Percentiles rank a stretch among this genome's conserved stretches.
Conservation (phyloP, 2,113 vertebrate species). For the Channa maculata region DNA sequence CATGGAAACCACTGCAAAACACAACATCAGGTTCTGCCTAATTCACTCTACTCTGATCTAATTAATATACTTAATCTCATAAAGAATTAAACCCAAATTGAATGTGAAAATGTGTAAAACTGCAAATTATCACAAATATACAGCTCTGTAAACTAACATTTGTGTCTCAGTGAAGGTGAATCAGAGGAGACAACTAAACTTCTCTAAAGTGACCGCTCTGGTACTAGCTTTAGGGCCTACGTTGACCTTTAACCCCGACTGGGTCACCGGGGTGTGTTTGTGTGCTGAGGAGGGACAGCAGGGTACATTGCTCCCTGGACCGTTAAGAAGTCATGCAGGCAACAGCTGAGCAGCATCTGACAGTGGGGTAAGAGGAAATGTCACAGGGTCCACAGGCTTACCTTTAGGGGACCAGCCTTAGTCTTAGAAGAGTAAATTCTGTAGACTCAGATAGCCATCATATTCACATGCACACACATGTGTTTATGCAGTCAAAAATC, state of each 20-base stretch:
- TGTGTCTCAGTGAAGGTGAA: slow-evolving; percentile 14
- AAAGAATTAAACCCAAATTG: background rate
- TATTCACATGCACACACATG: slow-evolving; percentile 30
- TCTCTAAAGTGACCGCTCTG: slow-evolving; percentile 39
- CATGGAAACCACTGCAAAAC: too few species aligned
- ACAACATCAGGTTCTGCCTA: too few species aligned
- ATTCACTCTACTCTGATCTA: too few species aligned
- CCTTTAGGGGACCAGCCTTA: slow-evolving; percentile 41
- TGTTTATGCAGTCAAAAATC: slow-evolving; percentile 27
- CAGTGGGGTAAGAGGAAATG: slow-evolving; percentile 52
- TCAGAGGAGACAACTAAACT: slow-evolving; percentile 36
- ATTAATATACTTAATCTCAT: background rate
- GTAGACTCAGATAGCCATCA: slow-evolving; percentile 48
- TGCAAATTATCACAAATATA: slow-evolving; percentile 10
- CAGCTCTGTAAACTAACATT: slow-evolving; percentile 12
- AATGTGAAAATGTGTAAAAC: slow-evolving; percentile 9
- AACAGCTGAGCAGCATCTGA: slow-evolving; percentile 60
- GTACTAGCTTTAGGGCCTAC: slow-evolving; percentile 44
- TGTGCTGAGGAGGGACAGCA: slow-evolving; percentile 62
- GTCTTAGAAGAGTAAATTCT: slow-evolving; percentile 27
- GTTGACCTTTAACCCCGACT: slow-evolving; percentile 55
- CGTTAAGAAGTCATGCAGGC: slow-evolving; percentile 62
- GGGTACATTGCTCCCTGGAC: slow-evolving; percentile 67
- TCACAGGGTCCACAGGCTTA: slow-evolving; percentile 47
- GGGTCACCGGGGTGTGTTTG: slow-evolving; percentile 46